A percentile compares a stretch with the other conserved stretches of the same genome.
These are phyloP conservation scores for Redunca redunca DNA, from an alignment of 2,113 vertebrate species.

Conservation along the genomic window DNA sequence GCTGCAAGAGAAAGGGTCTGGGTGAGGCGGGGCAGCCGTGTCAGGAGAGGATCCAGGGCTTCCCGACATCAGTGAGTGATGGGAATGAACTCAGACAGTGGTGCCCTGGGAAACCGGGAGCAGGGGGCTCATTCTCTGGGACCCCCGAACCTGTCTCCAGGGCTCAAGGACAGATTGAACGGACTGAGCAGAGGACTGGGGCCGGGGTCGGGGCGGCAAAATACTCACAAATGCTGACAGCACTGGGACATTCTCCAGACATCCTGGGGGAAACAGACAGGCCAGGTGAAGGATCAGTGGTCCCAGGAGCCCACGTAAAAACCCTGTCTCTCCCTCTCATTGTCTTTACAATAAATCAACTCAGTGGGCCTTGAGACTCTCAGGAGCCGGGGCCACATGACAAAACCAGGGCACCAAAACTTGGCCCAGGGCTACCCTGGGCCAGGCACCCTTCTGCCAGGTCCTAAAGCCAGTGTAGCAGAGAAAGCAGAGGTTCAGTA, in stretches of 20 bases:
- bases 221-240: constrained; percentile 72
- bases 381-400: not conserved
- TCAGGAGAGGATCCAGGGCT: not conserved
- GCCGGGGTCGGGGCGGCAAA: not conserved
- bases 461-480: not conserved
- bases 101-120: not conserved
- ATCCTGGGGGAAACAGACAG: constrained; percentile 50
- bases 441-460: not conserved
- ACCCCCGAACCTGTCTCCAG: not conserved
- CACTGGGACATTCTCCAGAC: constrained; percentile 69
- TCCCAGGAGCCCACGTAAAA: not conserved
- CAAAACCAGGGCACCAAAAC: not conserved
- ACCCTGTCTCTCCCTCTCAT: not conserved
- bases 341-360: not conserved
- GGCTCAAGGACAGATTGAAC: not conserved
- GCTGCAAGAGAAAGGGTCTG: constrained; percentile 59
- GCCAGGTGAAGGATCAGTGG: not conserved
- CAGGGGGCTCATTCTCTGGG: not conserved
- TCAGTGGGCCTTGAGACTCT: not conserved
- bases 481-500: not conserved
- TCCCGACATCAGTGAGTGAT: not conserved
- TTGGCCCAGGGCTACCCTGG: not conserved
- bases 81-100: not conserved
- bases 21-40: not conserved
- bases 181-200: not conserved